Evolutionary conservation across 2,797 vertebrate genomes (phyloP).

Genomic region (Chromobotia macracanthus): DNA sequence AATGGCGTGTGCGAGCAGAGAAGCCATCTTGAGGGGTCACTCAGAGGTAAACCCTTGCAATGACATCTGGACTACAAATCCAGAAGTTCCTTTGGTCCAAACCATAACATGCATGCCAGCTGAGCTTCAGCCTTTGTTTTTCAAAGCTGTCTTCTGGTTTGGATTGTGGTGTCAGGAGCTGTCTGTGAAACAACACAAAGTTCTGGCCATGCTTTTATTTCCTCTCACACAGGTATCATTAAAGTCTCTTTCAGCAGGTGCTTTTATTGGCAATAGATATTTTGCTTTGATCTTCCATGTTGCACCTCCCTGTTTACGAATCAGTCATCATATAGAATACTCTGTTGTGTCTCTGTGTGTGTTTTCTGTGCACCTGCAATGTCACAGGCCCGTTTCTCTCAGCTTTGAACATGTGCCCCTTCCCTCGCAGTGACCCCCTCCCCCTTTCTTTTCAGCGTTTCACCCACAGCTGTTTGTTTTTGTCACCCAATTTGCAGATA

Average conservation of each 20-base stretch:
- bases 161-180: constrained; percentile 25
- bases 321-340: constrained; percentile 47
- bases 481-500: constrained; percentile 44
- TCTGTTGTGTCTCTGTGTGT: constrained; percentile 35
- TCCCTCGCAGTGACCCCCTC: background rate
- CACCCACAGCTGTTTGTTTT: constrained; percentile 49
- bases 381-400: constrained; percentile 37
- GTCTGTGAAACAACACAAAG: constrained; percentile 14
- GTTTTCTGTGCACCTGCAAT: constrained; percentile 54
- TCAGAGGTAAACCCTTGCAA: constrained; percentile 34
- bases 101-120: constrained; percentile 18
- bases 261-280: constrained; percentile 41
- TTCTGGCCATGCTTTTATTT: constrained; percentile 47
- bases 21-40: constrained; percentile 35
- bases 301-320: constrained; percentile 42
- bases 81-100: constrained; percentile 35
- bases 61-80: constrained; percentile 48
- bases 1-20: constrained; percentile 11
- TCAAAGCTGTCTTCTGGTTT: constrained; percentile 32
- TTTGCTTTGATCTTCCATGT: constrained; percentile 52
- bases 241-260: constrained; percentile 56
- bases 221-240: constrained; percentile 54
- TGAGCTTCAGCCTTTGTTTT: constrained; percentile 24
- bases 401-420: constrained; percentile 45
- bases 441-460: constrained; percentile 8